Evolutionary conservation across 2,797 vertebrate genomes (phyloP).

Genomic region (Scarus forsteni): DNA sequence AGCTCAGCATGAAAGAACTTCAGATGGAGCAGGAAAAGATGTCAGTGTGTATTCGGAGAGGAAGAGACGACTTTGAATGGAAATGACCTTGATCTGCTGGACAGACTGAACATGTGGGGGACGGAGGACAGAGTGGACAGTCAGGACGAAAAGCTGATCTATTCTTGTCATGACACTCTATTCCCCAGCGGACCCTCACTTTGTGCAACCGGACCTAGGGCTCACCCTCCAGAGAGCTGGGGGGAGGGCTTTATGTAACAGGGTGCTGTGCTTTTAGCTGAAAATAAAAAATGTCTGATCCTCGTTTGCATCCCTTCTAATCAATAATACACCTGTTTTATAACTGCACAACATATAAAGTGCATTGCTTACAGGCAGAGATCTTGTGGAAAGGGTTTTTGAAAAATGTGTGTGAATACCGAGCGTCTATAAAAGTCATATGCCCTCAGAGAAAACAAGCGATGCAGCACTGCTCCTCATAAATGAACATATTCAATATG

Average conservation of each 20-base stretch:
- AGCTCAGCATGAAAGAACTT: slow-evolving; percentile 8
- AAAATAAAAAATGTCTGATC: slow-evolving; percentile 17
- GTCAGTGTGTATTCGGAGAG: slow-evolving; percentile 16
- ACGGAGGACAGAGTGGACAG: slow-evolving; percentile 31
- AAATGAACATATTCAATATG: slow-evolving; percentile 12
- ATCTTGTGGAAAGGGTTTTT: background rate
- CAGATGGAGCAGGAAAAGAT: slow-evolving; percentile 19
- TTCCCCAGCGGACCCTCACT: slow-evolving; percentile 16
- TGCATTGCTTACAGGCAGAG: background rate
- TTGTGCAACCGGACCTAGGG: slow-evolving; percentile 68
- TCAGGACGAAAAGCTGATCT: slow-evolving; percentile 48
- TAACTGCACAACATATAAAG: background rate
- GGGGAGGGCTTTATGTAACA: slow-evolving; percentile 5
- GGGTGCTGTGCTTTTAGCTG: slow-evolving; percentile 2
- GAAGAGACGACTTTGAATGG: slow-evolving; percentile 25
- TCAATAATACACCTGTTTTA: background rate
- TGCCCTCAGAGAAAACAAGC: slow-evolving; percentile 17
- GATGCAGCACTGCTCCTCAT: slow-evolving; percentile 5
- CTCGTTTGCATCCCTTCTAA: background rate
- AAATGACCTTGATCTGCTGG: slow-evolving; percentile 47
- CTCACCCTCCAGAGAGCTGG: slow-evolving; percentile 12
- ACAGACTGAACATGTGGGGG: slow-evolving; percentile 25
- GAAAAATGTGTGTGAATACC: slow-evolving; percentile 4
- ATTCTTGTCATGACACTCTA: slow-evolving; percentile 62
- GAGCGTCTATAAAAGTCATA: slow-evolving; percentile 2